Evolutionary conservation across 2,888 invertebrate species (phyloP), one percentile per base, ranked within the genome.

Genomic region (Dusona sp.): DNA sequence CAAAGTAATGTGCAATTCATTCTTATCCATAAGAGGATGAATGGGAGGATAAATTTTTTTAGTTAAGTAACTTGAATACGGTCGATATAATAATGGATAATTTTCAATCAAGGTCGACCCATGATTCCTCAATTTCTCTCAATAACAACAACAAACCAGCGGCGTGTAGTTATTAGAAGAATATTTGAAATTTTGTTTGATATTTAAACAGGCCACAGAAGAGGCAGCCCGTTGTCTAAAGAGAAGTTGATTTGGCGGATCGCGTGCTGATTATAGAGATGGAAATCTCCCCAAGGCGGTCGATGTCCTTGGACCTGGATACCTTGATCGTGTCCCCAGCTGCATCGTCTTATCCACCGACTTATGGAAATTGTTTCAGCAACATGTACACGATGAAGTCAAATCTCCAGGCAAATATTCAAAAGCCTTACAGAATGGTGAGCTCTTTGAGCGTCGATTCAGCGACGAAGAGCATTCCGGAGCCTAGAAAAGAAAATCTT

Each of bases 401-500:
- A 2, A 13, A 36, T 22, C 11, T 38, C 0, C 64, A 84, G 16
- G 4, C 42, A 3, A 70, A 72, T 22, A 11, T 54, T 36, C n/a
- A 67, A 13, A 65, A 57, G 11, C 45, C 73, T 0, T 64, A 25
- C 57, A 25, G 22, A 8, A 87, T 83, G 80, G 75, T 33, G 19
- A 83, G 79, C 29, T 89, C 86, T 22, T 36, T 74, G 64, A 85
- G 87, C 79, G 85, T 87, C 51, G 86, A 88, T 81, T 75, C 85
- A 8, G 65, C 68, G 6, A 25, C 19, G 4, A 36, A 67, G 33
- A 72, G 29, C 42, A 8, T 48, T 42, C 2, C 54, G 11, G 22
- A 19, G 2, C 89, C 89, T 1, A 91, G 89, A 61, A 91, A 83
- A 48, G 90, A 88, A 73, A 91, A 88, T 29, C 65, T 92, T 57